Percentiles rank a stretch among this genome's conserved stretches.
phyloP scores from a whole-genome alignment of 2,113 vertebrate species.

The Sinocyclocheilus anophthalmus region DNA sequence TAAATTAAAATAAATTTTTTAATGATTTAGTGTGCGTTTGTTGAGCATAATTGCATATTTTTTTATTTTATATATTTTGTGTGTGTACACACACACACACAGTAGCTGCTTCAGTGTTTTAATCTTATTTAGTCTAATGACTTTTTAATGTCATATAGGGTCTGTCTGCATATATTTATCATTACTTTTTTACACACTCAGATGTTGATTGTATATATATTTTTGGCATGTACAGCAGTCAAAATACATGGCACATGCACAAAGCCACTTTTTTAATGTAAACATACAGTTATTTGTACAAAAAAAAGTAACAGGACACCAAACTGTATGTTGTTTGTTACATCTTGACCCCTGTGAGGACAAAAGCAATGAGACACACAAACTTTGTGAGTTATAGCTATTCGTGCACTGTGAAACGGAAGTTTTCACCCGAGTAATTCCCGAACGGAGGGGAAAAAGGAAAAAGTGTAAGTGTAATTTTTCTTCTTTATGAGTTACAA shows the following conservation, averaged over 20 bases:
- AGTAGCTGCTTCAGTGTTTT: neutral
- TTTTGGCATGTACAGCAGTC: neutral
- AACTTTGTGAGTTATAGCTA: constrained; percentile 38
- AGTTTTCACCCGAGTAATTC: constrained; percentile 28
- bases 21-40: too few species aligned
- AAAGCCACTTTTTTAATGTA: neutral
- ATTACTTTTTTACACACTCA: too few species aligned
- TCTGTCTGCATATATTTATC: neutral
- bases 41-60: too few species aligned
- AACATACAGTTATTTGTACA: neutral
- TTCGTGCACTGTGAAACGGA: neutral
- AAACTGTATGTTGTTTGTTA: neutral
- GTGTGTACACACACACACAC: too few species aligned
- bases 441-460: neutral
- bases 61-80: too few species aligned
- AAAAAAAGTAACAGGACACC: neutral
- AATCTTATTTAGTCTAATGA: neutral
- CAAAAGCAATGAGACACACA: neutral
- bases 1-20: too few species aligned
- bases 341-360: constrained; percentile 15
- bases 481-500: constrained; percentile 52
- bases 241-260: neutral
- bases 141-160: neutral
- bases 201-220: neutral
- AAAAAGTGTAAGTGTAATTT: constrained; percentile 35